Base-by-base conservation (phyloP, 2,113 vertebrate genomes). In the Ceyx margarethae region DNA sequence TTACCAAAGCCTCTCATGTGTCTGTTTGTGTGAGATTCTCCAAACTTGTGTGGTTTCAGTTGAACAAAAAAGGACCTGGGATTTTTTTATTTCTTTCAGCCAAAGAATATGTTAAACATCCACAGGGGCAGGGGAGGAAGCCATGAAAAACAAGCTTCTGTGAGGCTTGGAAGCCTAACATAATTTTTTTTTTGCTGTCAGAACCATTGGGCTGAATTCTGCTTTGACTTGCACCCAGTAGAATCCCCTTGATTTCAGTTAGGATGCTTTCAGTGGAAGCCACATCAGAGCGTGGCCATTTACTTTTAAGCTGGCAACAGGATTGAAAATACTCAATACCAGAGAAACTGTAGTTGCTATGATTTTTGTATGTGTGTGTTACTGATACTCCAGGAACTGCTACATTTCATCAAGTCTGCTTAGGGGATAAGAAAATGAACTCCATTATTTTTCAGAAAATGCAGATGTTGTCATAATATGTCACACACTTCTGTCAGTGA, bases 81-180 rank as follows among this genome's bases (percentile, higher is more conserved):
- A 26, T 76, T 90, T 89, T 89, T 81, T 69, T 83, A 74, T 86
- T 87, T 83, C 64, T 87, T 93, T 91, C 82, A 76, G 95, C 91
- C 85, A 95, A 91, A 82, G 82, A 91, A 87, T 91, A 96, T 1
- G 26, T 82, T 87, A 90, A 61, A 67, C 43, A 71, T 91, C 93
- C 90, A 88, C 81, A 85, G 85, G 90, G 90, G 60, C 73, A 90
- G 90, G 67, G 65, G 83, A 95, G 53, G 45, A 88, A 91, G 90
- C 94, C 95, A 94, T 94, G 89, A 93, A 95, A 96, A 96, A 95
- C 61, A 96, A 94, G 93, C 91, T 95, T 95, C 92, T 95, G 95
- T 91, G 89, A 95, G 53, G 57, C 54, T 94, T 95, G 91, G 91
- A 96, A 92, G 65, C 80, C 50, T 80, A 82, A 53, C 46, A 25